Base-by-base conservation (phyloP, 1,140 invertebrate genomes). In the Holcopasites calliopsidis region DNA sequence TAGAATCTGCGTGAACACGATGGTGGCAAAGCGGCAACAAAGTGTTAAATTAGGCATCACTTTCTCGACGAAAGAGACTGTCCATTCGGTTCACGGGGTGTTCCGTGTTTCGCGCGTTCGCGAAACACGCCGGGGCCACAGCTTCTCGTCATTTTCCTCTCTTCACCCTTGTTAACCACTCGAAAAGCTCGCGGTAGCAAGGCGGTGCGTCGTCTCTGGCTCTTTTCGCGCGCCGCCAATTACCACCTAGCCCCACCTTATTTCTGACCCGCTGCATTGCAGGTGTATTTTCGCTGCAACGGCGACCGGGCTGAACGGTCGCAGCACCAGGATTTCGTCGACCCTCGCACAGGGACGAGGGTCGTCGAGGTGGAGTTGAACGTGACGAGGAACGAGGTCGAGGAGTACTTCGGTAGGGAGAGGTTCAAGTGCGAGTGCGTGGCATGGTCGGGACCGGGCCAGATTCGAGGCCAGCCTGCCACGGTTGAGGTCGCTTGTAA, bases 351-450 rank as follows among this genome's bases (percentile, higher is more conserved):
- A 23, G 96, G 96, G 28, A 95, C 96, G 18, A 93, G 96, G 85
- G 95, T 97, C 82, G 94, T 97, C 79, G 96, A 98, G 88, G 95
- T 95, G 26, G 96, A 97, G 79, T 94, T 97, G 76, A 97, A 97
- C 89, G 95, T 98, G 68, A 97, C 96, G n/a, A 94, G 96, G 65
- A 95, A 97, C 88, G 95, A 97, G 84, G 96, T 98, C 73, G 97
- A 98, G 83, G 97, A 98, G 88, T 98, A 96, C 91, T 97, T 97
- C 87, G 96, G 96, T 52, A 95, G 95, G 84, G 95, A 97, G 69
- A 95, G 95, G 85, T 97, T 96, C 91, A 95, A 95, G 85, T 98
- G 97, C 91, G 95, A 97, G 76, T 98, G 97, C 91, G 94, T 96
- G 79, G 97, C 97, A 33, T 97, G 96, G 96, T 90, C 92, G 16